Evolutionary conservation across 2,888 invertebrate species (phyloP).

Genomic region (Ethmia dodecea): DNA sequence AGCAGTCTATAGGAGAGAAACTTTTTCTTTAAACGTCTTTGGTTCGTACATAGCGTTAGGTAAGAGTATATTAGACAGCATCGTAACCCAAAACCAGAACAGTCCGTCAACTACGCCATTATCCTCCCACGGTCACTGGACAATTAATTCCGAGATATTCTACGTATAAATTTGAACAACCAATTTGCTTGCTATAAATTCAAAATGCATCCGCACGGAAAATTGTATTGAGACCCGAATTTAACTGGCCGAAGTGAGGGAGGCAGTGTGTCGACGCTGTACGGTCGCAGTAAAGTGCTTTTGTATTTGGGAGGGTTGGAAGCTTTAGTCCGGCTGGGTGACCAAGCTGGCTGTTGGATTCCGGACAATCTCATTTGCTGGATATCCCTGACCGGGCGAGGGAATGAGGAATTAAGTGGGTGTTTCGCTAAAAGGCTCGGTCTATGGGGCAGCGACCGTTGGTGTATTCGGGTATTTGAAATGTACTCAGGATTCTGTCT

Average conservation of each 20-base stretch:
- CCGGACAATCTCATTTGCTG: constrained; percentile 35
- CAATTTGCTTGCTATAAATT: constrained; percentile 76
- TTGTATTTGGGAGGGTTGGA: constrained; percentile 43
- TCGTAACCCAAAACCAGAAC: no score
- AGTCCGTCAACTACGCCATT: no score
- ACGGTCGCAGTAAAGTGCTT: constrained; percentile 27
- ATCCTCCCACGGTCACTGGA: constrained; percentile 41
- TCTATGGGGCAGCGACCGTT: no score
- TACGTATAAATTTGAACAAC: constrained; percentile 66
- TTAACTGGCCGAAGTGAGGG: constrained; percentile 38
- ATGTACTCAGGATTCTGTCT: no score
- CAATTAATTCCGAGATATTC: constrained; percentile 73
- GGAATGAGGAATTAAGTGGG: constrained; percentile 24
- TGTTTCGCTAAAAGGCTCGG: constrained; percentile 10
- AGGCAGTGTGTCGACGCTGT: constrained; percentile 19
- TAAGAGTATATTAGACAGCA: no score
- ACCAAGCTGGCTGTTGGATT: constrained; percentile 29
- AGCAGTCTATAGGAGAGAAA: no score
- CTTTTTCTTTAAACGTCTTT: no score
- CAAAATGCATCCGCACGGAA: constrained; percentile 71
- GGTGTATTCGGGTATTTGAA: no score
- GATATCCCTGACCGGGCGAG: constrained; percentile 21
- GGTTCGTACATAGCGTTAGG: no score
- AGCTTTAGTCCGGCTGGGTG: constrained; percentile 46
- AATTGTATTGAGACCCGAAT: constrained; percentile 68